Conservation (phyloP, 2,113 vertebrate genomes). For the Cisticola juncidis region DNA sequence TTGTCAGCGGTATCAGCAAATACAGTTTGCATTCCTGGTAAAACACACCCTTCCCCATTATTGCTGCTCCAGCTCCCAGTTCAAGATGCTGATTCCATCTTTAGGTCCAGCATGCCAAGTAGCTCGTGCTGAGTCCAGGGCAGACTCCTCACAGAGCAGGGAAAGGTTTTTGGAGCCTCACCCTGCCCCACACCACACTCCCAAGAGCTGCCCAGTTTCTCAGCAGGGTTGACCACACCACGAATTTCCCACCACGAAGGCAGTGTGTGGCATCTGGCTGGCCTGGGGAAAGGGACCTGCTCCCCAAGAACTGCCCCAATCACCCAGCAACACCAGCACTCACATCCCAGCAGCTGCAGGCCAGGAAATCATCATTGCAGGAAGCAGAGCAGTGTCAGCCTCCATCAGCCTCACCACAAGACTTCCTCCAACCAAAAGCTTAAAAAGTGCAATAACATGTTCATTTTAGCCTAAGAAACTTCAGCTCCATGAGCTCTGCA, state of each 20-base stretch:
- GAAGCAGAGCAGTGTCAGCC: not conserved
- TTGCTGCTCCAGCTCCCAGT: not conserved
- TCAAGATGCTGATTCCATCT: not conserved
- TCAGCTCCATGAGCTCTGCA: not conserved
- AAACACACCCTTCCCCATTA: not conserved
- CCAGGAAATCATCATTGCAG: not conserved
- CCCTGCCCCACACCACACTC: not conserved
- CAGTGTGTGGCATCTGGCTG: not conserved
- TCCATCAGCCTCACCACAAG: not conserved
- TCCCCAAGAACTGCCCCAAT: not conserved
- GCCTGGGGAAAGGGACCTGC: not conserved
- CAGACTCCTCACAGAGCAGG: not conserved
- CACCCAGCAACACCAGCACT: not conserved
- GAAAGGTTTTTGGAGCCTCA: not conserved
- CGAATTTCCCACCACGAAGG: not conserved
- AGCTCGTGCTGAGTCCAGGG: accelerated
- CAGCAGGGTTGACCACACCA: not conserved
- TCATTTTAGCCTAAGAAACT: not conserved
- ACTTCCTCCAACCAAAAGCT: not conserved
- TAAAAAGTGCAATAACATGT: not conserved
- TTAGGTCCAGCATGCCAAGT: not conserved
- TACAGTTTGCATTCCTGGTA: not conserved
- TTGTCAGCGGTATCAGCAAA: not conserved
- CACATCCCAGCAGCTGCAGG: not conserved
- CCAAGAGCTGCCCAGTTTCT: not conserved